Base-by-base conservation (phyloP, 2,888 invertebrate genomes). In the Caradrina clavipalpis region DNA sequence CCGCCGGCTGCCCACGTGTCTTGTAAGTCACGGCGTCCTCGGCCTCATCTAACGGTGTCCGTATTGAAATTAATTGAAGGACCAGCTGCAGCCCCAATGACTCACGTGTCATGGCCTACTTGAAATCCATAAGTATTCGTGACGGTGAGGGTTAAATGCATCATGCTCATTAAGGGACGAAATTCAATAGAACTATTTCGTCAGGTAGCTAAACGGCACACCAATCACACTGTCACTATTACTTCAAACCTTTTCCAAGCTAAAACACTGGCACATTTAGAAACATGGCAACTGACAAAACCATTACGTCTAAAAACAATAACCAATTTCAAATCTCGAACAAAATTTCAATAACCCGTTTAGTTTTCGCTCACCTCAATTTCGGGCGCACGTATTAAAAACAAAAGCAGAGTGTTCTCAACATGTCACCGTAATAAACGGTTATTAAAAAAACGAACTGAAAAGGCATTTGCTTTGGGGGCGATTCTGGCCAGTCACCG, bases 381-480 rank as follows among this genome's bases (percentile, higher is more conserved):
- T 6, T 5, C 0, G 1, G 5, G 0, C 6, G n/a, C 0, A n/a
- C 0, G 11, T n/a, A 13, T 19, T 2, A 5, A 53, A 42, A 13
- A 59, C n/a, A 15, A 21, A 71, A 35, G 6, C n/a, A 35, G n/a
- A 15, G 49, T 68, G n/a, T 10, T 54, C 13, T 22, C 21, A 61
- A 66, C 3, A 19, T 39, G 21, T 39, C 35, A 49, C 26, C 15
- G 35, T 47, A 58, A 31, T n/a, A 59, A 53, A 17, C 31, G 3
- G 47, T 65, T 62, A 47, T 66, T 54, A 63, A 69, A 73, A 80
- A 74, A 64, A 55, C 22, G 22, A 19, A 19, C 8, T 17, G n/a
- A 26, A 63, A 67, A 53, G 22, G 50, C 54, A 39, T 49, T 64
- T 50, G 26, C 63, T 60, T 19, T 53, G 26, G 56, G 42, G 47